Base-by-base conservation (phyloP, 2,888 invertebrate genomes). In the Autographa gamma region DNA sequence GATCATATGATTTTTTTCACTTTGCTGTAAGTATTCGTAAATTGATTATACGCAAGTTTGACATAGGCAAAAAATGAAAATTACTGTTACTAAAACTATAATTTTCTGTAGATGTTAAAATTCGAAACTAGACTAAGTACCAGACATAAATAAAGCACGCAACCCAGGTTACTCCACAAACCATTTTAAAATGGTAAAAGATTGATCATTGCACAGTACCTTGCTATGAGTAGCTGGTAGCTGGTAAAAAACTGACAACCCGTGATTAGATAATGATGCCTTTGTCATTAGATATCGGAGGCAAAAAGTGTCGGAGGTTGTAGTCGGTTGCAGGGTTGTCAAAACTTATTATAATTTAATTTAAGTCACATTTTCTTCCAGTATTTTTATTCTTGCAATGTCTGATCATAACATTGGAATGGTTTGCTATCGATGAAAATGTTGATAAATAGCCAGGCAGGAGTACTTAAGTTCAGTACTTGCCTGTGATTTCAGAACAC, bases 251-350 rank as follows among this genome's bases (percentile, higher is more conserved):
- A 89, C 86, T 77, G 89, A 88, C 88, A 86, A 88, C 81, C 86
- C 77, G 79, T 91, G 92, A 93, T 93, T 91, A 91, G 92, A 92
- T 93, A 93, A 93, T 93, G 88, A 92, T 85, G 88, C 89, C 89
- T 92, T 93, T 93, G 93, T 93, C 92, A 91, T 92, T 92, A 91
- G 89, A 90, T 89, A 90, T 89, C 77, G 86, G 86, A 89, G 87
- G 91, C 87, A 93, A 93, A 92, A 93, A 93, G 88, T 90, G 89
- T 86, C 73, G 84, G 86, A 71, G 78, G 78, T 71, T 70, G 70
- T 69, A 69, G 70, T 72, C 43, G 52, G 69, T 16, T 8, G n/a
- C 77, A 90, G 90, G 90, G 90, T 62, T 90, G 88, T 3, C 78
- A 56, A 59, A 58, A 32, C 1, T 65, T 14, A 41, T 41, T 41